Conservation (phyloP, 2,797 vertebrate genomes). For the Pitangus sulphuratus region DNA sequence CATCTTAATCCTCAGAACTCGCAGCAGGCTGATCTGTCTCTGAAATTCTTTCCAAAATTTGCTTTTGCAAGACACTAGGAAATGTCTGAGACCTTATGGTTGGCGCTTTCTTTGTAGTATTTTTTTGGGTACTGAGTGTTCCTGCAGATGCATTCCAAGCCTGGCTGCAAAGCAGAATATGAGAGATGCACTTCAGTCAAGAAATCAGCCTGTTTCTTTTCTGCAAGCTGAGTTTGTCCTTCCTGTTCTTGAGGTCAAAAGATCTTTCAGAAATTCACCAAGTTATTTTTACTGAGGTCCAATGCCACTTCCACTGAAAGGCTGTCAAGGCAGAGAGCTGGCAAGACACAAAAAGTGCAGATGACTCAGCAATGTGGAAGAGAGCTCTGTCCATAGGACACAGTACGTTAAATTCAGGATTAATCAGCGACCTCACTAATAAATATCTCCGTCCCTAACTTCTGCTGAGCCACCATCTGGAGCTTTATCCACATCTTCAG, state of each 20-base stretch:
- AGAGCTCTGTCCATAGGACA: neutral
- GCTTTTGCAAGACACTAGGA: neutral
- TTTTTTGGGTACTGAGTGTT: neutral
- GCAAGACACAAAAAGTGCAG: neutral
- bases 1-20: neutral
- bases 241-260: neutral
- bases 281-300: neutral
- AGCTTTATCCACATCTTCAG: neutral
- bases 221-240: neutral
- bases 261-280: neutral
- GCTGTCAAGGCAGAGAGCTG: neutral
- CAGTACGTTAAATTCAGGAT: neutral
- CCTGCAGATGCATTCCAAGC: neutral
- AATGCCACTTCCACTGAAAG: neutral
- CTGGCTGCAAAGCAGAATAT: neutral
- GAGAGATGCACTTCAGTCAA: neutral
- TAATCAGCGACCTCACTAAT: neutral
- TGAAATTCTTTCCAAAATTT: neutral
- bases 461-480: conserved; percentile 2
- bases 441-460: neutral
- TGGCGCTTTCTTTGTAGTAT: neutral
- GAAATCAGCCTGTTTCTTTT: neutral
- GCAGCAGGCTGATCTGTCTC: neutral
- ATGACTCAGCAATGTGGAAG: neutral
- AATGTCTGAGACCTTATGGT: neutral